Conservation (phyloP, 2,888 invertebrate genomes). For the Halictus quadricinctus region DNA sequence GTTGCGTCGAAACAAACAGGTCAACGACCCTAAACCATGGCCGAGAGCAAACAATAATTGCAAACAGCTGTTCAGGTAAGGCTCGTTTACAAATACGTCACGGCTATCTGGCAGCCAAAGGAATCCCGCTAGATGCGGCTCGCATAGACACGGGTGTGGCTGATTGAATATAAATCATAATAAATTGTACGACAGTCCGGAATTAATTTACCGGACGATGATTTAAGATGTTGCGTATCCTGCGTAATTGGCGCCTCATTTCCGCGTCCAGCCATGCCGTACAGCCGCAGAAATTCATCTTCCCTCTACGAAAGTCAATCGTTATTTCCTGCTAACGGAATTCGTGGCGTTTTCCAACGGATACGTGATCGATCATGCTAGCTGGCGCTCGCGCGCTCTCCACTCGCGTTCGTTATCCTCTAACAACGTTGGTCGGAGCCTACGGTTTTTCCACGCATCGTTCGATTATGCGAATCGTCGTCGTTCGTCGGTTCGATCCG, state of each 20-base stretch:
- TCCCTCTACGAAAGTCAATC: conserved; percentile 21
- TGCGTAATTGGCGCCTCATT: conserved; percentile 63
- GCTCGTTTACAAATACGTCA: conserved; percentile 14
- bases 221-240: conserved; percentile 58
- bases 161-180: conserved; percentile 64
- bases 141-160: conserved; percentile 37
- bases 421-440: background rate
- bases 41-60: background rate
- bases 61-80: background rate
- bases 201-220: conserved; percentile 61
- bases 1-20: background rate
- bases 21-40: background rate
- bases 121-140: conserved; percentile 34
- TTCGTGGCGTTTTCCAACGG: conserved; percentile 34
- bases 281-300: conserved; percentile 51
- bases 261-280: conserved; percentile 46
- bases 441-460: background rate
- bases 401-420: conserved; percentile 35
- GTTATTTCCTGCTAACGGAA: conserved; percentile 50
- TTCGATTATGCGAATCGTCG: background rate
- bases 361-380: conserved; percentile 43
- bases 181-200: conserved; percentile 57
- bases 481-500: background rate
- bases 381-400: background rate
- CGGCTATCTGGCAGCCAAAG: background rate